phyloP scores from a whole-genome alignment of 2,888 invertebrate genomes.

The Protophormia terraenovae region DNA sequence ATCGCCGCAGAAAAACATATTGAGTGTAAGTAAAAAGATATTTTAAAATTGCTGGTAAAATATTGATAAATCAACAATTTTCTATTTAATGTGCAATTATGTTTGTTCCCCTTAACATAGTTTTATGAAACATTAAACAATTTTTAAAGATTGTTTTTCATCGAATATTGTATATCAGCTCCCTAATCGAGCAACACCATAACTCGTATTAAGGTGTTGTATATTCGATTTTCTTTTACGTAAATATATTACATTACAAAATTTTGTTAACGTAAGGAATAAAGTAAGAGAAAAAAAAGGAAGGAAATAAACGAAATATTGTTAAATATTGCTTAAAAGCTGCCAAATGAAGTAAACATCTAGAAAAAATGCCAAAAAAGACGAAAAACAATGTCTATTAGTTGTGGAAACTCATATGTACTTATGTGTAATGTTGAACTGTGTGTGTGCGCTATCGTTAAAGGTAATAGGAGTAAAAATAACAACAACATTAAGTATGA shows the following conservation, averaged over 20 bases:
- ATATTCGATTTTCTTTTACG: conserved; percentile 27
- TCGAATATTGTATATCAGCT: conserved; percentile 6
- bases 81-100: conserved; percentile 48
- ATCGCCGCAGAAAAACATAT: conserved; percentile 39
- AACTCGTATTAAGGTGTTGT: conserved; percentile 45
- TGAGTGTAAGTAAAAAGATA: conserved; percentile 37
- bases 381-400: conserved; percentile 29
- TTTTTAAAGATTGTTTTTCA: conserved; percentile 37
- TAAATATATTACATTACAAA: conserved; percentile 34
- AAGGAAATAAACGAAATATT: conserved; percentile 2
- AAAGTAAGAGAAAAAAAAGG: conserved; percentile 11
- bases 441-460: conserved; percentile 2
- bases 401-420: conserved; percentile 6
- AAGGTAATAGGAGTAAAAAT: conserved; percentile 53
- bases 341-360: conserved; percentile 56
- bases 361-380: not conserved
- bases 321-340: conserved; percentile 39
- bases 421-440: not conserved
- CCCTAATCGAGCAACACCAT: not conserved
- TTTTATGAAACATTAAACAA: conserved; percentile 66
- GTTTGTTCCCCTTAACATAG: not conserved
- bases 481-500: conserved; percentile 36
- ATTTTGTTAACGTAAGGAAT: conserved; percentile 63
- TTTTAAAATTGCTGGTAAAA: conserved; percentile 34
- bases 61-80: conserved; percentile 53